Evolutionary conservation across 2,797 vertebrate genomes (phyloP).

Genomic region (Neosalanx taihuensis): DNA sequence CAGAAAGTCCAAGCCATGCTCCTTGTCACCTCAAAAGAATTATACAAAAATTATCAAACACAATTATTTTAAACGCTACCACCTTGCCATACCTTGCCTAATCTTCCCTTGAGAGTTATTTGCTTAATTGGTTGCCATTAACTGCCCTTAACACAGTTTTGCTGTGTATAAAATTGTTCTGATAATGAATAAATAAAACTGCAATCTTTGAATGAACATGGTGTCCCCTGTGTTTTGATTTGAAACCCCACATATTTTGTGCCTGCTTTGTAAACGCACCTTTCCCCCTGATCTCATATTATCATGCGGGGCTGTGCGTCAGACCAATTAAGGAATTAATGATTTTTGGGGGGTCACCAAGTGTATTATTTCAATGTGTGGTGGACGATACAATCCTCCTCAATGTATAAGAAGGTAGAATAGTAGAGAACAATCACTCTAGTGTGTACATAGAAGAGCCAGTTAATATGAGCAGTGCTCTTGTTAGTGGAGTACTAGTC

Average conservation of each 20-base stretch:
- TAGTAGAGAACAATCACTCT: not conserved
- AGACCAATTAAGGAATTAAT: not conserved
- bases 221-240: slow-evolving; percentile 20
- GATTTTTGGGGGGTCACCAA: not conserved
- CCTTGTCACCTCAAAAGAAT: slow-evolving; percentile 26
- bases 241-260: slow-evolving; percentile 55
- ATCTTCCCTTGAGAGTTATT: slow-evolving; percentile 51
- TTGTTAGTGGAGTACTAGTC: not conserved
- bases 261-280: slow-evolving; percentile 1
- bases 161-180: slow-evolving; percentile 73
- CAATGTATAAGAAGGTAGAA: not conserved
- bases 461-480: not conserved
- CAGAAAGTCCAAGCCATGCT: slow-evolving; percentile 33
- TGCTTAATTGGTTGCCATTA: slow-evolving; percentile 65
- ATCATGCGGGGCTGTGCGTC: not conserved
- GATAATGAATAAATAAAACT: slow-evolving; percentile 56
- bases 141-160: slow-evolving; percentile 69
- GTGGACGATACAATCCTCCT: not conserved
- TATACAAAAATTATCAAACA: slow-evolving; percentile 20
- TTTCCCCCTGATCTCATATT: not conserved
- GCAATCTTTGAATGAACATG: slow-evolving; percentile 28
- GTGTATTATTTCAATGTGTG: not conserved
- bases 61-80: slow-evolving; percentile 41
- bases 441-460: not conserved
- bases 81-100: slow-evolving; percentile 40